Percentiles rank a stretch among this genome's conserved stretches.
Evolutionary conservation across 1,140 invertebrate genomes (phyloP).

Genomic region (Pseudomyrmex sp.): DNA sequence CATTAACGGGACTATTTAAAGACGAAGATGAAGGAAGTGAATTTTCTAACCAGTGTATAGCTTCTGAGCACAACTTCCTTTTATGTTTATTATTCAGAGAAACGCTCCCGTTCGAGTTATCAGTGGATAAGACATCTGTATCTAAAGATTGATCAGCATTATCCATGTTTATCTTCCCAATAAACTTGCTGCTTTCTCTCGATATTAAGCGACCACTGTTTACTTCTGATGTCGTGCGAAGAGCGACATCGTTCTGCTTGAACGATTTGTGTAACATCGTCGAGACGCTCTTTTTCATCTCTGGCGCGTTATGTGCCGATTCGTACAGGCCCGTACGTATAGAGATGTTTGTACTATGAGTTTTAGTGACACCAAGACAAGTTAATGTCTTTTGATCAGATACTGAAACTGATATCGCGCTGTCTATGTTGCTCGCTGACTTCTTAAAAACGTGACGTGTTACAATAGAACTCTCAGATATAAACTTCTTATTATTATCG

Average conservation of each 20-base stretch:
- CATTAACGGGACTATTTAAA: background rate
- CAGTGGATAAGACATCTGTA: background rate
- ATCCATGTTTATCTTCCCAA: background rate
- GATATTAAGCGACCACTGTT: background rate
- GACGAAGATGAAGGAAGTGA: background rate
- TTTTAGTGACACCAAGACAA: conserved; percentile 67
- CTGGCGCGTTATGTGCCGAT: conserved; percentile 73
- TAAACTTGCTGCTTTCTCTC: conserved; percentile 6
- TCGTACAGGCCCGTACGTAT: conserved; percentile 82
- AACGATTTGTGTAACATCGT: conserved; percentile 32
- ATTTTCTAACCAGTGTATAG: background rate
- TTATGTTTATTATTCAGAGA: background rate
- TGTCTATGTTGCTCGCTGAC: conserved; percentile 46
- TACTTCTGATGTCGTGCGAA: conserved; percentile 3
- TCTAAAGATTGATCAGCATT: background rate
- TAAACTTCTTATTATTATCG: conserved; percentile 1
- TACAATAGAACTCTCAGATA: conserved; percentile 75
- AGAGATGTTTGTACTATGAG: conserved; percentile 80
- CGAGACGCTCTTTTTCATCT: conserved; percentile 71
- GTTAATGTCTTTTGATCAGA: conserved; percentile 45
- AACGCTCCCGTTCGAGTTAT: background rate
- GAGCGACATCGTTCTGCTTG: conserved; percentile 13
- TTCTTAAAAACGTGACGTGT: conserved; percentile 79
- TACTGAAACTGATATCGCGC: background rate
- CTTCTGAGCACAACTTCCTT: background rate